Evolutionary conservation across 2,888 invertebrate genomes (phyloP), one percentile per base, ranked within the genome.

Genomic region (Vanessa cardui): DNA sequence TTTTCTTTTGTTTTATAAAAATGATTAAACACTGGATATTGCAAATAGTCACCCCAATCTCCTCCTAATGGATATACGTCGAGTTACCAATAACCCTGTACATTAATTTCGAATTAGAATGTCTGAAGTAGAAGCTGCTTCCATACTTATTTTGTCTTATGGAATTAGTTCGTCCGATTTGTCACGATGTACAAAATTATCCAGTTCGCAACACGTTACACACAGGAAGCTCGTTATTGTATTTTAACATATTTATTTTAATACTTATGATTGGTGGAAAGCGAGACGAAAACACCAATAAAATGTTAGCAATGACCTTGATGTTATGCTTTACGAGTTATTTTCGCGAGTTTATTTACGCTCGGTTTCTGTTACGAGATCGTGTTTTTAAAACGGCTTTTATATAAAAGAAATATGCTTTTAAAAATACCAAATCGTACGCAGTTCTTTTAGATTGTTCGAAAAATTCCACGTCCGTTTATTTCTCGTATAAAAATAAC

Each of bases 331-430:
- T 59, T 58, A 61, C 50, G 63, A 58, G 64, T 46, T 62, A 66
- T 68, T 66, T 71, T 71, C 47, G 69, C 66, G 58, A 44, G 44
- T 58, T 62, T 68, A 66, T 62, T 71, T 66, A 61, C 69, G 64
- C 58, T 16, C 61, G 18, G 46, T 58, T 64, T 61, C 64, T 46
- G 49, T 62, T 68, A 71, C 66, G 58, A 52, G 56, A 44, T 18
- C 46, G 33, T 47, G 52, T 62, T 59, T 26, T 54, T 60, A 66
- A 63, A 56, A 66, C 54, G 47, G 62, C 33, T 33, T 52, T n/a
- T 21, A 60, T 50, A 64, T 18, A 64, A 15, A 58, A 46, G n/a
- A 33, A 39, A 39, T 49, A 39, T 58, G 26, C 3, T 20, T 49
- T 9, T 1, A 16, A 7, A 49, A 49, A 44, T 16, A 16, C 16